phyloP scores from a whole-genome alignment of 2,113 vertebrate species.

The Elephantulus edwardii region DNA sequence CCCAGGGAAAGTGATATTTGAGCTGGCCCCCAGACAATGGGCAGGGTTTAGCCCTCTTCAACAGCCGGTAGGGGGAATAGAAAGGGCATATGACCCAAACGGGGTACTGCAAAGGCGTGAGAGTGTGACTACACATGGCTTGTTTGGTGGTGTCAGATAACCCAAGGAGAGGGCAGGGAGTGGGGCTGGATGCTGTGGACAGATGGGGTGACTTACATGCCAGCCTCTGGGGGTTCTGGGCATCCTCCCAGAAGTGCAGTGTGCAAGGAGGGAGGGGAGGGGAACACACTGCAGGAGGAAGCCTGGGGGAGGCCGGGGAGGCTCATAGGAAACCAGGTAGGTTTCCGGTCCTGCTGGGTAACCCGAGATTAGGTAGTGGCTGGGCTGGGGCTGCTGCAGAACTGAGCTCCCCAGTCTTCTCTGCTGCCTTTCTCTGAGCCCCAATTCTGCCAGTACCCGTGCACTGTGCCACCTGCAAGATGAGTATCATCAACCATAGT shows the following conservation, averaged over 20 bases:
- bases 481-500: neutral
- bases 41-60: neutral
- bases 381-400: too few relatives aligned
- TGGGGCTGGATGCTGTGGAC: neutral
- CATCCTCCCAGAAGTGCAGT: neutral
- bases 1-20: slow-evolving; percentile 39
- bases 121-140: neutral
- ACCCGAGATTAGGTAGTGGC: neutral
- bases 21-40: slow-evolving; percentile 45
- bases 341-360: neutral
- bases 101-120: neutral
- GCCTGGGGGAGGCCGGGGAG: neutral
- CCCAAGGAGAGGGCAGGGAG: neutral
- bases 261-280: neutral
- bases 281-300: neutral
- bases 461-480: neutral
- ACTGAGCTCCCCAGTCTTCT: neutral
- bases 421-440: neutral
- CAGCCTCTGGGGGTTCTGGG: neutral
- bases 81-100: neutral
- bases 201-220: neutral
- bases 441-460: neutral
- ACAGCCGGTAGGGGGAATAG: neutral
- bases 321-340: slow-evolving; percentile 28
- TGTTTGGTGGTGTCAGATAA: neutral